Base-by-base conservation (phyloP, 1,140 invertebrate species). In the Dendrolimus kikuchii region DNA sequence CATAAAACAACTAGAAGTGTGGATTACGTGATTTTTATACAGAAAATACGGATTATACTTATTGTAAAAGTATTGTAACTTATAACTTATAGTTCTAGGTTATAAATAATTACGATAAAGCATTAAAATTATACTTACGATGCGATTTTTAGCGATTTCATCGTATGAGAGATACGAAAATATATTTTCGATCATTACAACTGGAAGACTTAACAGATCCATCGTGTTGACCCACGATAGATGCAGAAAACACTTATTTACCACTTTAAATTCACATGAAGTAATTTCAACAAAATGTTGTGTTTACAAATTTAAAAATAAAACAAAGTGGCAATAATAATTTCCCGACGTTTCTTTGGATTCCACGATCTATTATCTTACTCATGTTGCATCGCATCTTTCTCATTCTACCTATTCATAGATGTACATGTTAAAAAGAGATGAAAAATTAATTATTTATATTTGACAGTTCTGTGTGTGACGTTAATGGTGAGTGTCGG, bases 131-230 rank as follows among this genome's bases (percentile, higher is more conserved):
- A 38, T 50, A 88, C 92, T 92, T 90, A 96, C 95, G 71, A 93
- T 79, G 89, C 95, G 90, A 71, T 92, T 90, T 83, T 90, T 92
- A 55, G 94, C 92, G 49, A 96, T 92, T 88, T 95, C 93, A 81
- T 96, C 94, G 76, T 93, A 96, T 0, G 90, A 84, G 40, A 96
- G 86, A 87, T 91, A 92, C 38, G 92, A 93, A 39, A 96, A 86
- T 61, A 96, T 93, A 49, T 93, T 91, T 71, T 95, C 94, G 6
- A 96, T 64, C 40, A 95, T 92, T 59, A 94, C 90, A 66, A 94
- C 91, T 38, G 95, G 94, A 40, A 96, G 83, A 62, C 90, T 75
- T 7, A 92, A 51, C 49, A 91, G 71, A 78, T 89, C 79, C 81
- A 90, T 89, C 55, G 45, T 71, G 40, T 46, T 54, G 37, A 40